Percentiles rank a stretch among this genome's conserved stretches.
Conservation (phyloP, 2,797 vertebrate genomes). For the Eulemur coronatus region DNA sequence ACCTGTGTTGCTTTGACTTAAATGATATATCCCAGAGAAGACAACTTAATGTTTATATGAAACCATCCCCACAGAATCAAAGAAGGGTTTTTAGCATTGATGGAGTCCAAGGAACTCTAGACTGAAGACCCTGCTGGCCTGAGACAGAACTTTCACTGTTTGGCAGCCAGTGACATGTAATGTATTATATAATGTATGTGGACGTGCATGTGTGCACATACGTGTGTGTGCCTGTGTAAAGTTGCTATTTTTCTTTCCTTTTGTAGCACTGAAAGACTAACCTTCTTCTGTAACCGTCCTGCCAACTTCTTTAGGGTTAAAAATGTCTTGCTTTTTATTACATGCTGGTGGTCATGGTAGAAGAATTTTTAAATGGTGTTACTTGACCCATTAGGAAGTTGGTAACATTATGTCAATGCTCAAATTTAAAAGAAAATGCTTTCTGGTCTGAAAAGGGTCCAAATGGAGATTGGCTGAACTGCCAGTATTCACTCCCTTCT, state of each 20-base stretch:
- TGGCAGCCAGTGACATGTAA: neutral
- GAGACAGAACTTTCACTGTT: neutral
- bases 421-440: constrained; percentile 2
- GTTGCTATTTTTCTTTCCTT: neutral
- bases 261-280: neutral
- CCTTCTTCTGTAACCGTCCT: neutral
- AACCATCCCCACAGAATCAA: neutral
- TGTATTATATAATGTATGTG: neutral
- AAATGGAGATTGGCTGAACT: neutral
- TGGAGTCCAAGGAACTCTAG: neutral
- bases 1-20: neutral
- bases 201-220: neutral
- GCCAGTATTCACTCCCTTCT: neutral
- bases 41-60: neutral
- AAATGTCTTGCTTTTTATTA: neutral
- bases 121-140: neutral
- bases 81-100: neutral
- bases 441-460: neutral
- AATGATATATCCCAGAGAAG: neutral
- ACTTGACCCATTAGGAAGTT: neutral
- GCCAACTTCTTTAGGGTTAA: neutral
- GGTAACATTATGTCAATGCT: neutral
- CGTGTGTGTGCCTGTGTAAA: neutral
- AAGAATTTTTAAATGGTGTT: neutral
- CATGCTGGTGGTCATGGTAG: neutral